Evolutionary conservation across 2,888 invertebrate genomes (phyloP).

Genomic region (Spisula subtruncata): DNA sequence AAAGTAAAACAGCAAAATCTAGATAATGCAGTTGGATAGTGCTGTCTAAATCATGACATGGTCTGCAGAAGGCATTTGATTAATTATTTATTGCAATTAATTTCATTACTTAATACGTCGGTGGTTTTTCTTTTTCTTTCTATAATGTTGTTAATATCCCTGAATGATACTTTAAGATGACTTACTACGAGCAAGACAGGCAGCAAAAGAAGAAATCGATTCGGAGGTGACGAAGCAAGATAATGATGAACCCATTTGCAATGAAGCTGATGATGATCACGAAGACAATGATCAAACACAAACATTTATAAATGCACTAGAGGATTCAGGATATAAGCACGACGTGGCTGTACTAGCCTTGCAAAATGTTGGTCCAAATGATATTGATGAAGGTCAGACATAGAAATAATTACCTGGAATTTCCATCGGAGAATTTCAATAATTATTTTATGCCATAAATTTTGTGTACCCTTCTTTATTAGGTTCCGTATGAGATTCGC

Average conservation of each 20-base stretch:
- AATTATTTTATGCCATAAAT: too few relatives aligned
- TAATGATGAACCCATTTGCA: not conserved
- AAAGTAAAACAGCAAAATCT: too few relatives aligned
- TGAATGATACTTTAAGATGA: slow-evolving; percentile 49
- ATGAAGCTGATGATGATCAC: not conserved
- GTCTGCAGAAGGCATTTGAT: too few relatives aligned
- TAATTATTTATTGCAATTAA: too few relatives aligned
- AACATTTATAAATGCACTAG: slow-evolving; percentile 66
- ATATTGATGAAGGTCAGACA: slow-evolving; percentile 28
- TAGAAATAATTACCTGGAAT: not conserved
- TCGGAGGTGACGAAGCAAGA: not conserved
- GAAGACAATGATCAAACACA: slow-evolving; percentile 34
- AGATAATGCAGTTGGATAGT: too few relatives aligned
- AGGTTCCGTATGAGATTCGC: too few relatives aligned
- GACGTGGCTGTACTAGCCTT: slow-evolving; percentile 70
- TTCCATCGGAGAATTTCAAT: too few relatives aligned
- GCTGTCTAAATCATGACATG: too few relatives aligned
- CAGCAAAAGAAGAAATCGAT: slow-evolving; percentile 41
- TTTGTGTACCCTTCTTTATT: too few relatives aligned
- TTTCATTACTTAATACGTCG: too few relatives aligned
- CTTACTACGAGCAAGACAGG: slow-evolving; percentile 65
- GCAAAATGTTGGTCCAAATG: slow-evolving; percentile 56
- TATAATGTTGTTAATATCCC: not conserved
- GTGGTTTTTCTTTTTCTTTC: not conserved
- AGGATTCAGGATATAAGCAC: slow-evolving; percentile 62